Evolutionary conservation across 2,888 invertebrate species (phyloP).

Genomic region (Cactoblastis cactorum): DNA sequence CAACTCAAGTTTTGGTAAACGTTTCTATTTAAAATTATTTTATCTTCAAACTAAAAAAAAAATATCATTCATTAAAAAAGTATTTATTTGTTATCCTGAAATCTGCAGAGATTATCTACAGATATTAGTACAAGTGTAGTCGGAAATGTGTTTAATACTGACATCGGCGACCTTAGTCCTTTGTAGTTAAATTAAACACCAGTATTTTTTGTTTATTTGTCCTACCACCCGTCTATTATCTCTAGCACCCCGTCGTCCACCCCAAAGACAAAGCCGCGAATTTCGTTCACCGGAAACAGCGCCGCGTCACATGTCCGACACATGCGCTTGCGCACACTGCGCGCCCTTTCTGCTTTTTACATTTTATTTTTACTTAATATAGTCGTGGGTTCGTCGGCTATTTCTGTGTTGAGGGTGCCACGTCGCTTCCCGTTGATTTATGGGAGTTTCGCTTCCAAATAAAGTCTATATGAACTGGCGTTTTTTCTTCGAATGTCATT

Average conservation of each 20-base stretch:
- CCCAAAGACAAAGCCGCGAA: conserved; percentile 55
- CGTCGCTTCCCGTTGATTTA: conserved; percentile 56
- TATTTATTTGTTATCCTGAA: too few relatives aligned
- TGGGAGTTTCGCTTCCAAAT: conserved; percentile 33
- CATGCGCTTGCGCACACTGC: conserved; percentile 60
- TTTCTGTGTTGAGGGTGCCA: conserved; percentile 57
- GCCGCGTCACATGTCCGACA: conserved; percentile 63
- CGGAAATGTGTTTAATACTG: too few relatives aligned
- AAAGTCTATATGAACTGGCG: conserved; percentile 23
- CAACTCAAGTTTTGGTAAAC: too few relatives aligned
- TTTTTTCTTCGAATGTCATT: conserved; percentile 40
- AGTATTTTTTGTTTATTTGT: conserved; percentile 6
- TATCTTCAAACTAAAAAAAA: too few relatives aligned
- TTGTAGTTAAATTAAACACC: conserved; percentile 2
- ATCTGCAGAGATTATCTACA: too few relatives aligned
- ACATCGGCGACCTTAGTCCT: background rate
- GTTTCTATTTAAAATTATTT: too few relatives aligned
- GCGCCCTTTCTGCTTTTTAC: conserved; percentile 60
- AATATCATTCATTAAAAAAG: too few relatives aligned
- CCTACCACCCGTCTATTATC: conserved; percentile 27
- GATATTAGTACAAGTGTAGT: too few relatives aligned
- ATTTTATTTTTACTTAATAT: conserved; percentile 51
- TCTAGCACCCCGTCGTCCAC: conserved; percentile 38
- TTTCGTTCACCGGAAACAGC: conserved; percentile 65
- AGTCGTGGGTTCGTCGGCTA: conserved; percentile 47